Base-by-base conservation (phyloP, 2,888 invertebrate genomes). In the Lasioglossum leucozonium region DNA sequence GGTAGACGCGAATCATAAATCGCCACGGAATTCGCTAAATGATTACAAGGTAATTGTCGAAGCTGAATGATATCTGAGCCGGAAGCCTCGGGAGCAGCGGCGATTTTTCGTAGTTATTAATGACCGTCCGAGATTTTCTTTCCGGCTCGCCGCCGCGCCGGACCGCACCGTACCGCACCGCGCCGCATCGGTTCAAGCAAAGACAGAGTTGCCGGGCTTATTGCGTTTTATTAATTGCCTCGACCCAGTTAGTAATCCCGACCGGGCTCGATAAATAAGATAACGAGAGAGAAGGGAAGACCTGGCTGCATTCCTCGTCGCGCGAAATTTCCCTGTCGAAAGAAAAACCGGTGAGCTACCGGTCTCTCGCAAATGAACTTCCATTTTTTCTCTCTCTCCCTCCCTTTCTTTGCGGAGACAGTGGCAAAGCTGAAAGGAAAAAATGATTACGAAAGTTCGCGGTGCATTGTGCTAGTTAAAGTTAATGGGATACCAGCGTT, bases 201-300 rank as follows among this genome's bases (percentile, higher is more conserved):
- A 86, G 82, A 84, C 84, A 78, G 62, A 79, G 86, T 71, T 79
- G 34, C 84, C 84, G 79, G 82, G 86, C 74, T 90, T 88, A 90
- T 90, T 89, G 79, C 88, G 72, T 86, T 87, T 86, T 88, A 91
- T 91, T 90, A 91, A 91, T 89, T 88, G 82, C 84, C 86, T 69
- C 85, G 89, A 90, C 85, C 89, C 77, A 88, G 84, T 91, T 89
- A 81, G 84, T 81, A 77, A 85, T 88, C 77, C 69, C 71, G n/a
- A 75, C 67, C 55, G 44, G 58, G 62, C 71, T 81, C 84, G 84
- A 89, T 85, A 80, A 88, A 84, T 82, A 81, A 82, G 80, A 71
- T 88, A 84, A 87, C 81, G 65, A 81, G 58, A 81, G 58, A 81
- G 44, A 13, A 22, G 18, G 37, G 72, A 77, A 62, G 84, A 80